A percentile compares a stretch with the other conserved stretches of the same genome.
phyloP scores from a whole-genome alignment of 2,888 invertebrate genomes.

The Drosophila bunnanda region DNA sequence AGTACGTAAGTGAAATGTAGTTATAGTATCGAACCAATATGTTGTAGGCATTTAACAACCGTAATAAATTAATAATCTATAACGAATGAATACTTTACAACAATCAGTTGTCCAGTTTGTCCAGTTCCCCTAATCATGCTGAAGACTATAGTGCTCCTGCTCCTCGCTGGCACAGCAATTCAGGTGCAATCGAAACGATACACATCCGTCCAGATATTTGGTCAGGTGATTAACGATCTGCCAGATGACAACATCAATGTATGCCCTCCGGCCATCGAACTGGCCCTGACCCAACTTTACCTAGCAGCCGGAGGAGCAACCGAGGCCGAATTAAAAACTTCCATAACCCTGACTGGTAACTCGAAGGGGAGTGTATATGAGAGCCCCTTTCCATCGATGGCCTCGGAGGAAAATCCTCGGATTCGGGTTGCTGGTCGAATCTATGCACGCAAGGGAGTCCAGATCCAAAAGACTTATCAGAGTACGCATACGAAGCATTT shows the following conservation, averaged over 20 bases:
- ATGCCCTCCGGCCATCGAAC: not conserved
- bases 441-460: not conserved
- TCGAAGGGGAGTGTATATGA: not conserved
- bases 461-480: not conserved
- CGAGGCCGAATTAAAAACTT: not conserved
- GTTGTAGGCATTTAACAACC: constrained; percentile 66
- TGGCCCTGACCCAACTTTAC: constrained; percentile 11
- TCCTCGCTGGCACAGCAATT: not conserved
- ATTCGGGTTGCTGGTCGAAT: not conserved
- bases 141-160: not conserved
- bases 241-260: constrained; percentile 1
- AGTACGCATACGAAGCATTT: not conserved
- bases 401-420: not conserved
- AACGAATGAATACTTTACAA: constrained; percentile 9
- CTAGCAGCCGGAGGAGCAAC: constrained; percentile 13
- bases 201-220: not conserved
- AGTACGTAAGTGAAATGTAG: constrained; percentile 50
- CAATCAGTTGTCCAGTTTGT: no score
- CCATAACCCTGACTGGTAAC: not conserved
- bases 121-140: not conserved
- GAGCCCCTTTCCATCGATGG: not conserved
- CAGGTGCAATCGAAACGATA: not conserved
- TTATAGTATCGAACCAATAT: constrained; percentile 50
- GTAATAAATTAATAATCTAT: constrained; percentile 56
- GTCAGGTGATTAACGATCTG: not conserved